phyloP scores from a whole-genome alignment of 1,140 invertebrate genomes.

The Ceratina japonica region DNA sequence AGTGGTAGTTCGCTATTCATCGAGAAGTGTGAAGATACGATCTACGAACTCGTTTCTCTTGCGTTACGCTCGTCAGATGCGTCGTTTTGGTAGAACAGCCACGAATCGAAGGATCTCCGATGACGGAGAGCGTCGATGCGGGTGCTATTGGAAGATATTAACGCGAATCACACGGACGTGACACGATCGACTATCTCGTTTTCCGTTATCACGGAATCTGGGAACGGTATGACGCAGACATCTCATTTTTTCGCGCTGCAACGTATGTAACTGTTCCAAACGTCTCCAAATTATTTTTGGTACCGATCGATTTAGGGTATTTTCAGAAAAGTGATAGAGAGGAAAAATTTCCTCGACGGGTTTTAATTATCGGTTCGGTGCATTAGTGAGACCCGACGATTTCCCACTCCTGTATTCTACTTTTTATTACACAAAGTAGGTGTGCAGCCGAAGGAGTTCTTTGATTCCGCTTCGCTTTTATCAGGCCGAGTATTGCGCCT shows the following conservation, averaged over 20 bases:
- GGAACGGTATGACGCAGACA: not conserved
- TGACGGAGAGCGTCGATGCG: slow-evolving; percentile 67
- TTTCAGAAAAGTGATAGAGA: not conserved
- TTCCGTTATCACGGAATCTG: slow-evolving; percentile 7
- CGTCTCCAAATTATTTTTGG: no score
- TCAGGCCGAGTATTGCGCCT: slow-evolving; percentile 69
- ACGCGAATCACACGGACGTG: slow-evolving; percentile 41
- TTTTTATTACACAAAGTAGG: slow-evolving; percentile 48
- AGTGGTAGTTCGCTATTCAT: not conserved
- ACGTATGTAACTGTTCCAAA: no score
- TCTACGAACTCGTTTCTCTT: slow-evolving; percentile 32
- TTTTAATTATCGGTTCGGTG: slow-evolving; percentile 27
- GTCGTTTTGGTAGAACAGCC: slow-evolving; percentile 22
- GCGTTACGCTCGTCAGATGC: slow-evolving; percentile 24
- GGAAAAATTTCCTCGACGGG: no score
- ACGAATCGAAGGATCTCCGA: slow-evolving; percentile 51
- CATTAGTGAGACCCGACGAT: slow-evolving; percentile 18
- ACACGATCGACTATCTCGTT: slow-evolving; percentile 44
- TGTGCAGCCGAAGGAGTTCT: slow-evolving; percentile 52
- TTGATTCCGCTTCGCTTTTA: slow-evolving; percentile 66
- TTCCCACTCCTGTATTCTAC: slow-evolving; percentile 40
- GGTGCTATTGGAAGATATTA: slow-evolving; percentile 47
- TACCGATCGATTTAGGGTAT: not conserved
- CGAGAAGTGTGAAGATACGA: slow-evolving; percentile 47
- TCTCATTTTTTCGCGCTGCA: not conserved